Evolutionary conservation across 2,888 invertebrate species (phyloP).

Genomic region (Parthenolecanium corni): DNA sequence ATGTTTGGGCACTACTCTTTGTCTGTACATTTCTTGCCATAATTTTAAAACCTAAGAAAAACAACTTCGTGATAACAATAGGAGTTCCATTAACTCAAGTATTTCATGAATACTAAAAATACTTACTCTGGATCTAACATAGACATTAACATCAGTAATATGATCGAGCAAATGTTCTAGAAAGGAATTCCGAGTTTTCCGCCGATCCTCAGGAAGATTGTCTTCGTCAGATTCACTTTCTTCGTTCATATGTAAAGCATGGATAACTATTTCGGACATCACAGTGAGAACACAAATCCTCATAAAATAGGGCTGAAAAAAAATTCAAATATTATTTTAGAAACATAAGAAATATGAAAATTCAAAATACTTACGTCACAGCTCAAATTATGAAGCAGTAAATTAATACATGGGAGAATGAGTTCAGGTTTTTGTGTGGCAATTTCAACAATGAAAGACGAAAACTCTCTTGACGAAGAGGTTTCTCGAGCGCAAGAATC

Average conservation of each 20-base stretch:
- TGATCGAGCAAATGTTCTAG: conserved; percentile 69
- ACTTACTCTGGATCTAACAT: conserved; percentile 66
- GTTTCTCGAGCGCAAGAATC: conserved; percentile 41
- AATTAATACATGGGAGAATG: conserved; percentile 49
- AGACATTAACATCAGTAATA: conserved; percentile 69
- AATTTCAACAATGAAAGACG: conserved; percentile 53
- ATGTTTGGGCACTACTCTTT: conserved; percentile 63
- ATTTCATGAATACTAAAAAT: neutral
- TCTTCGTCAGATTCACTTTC: conserved; percentile 51
- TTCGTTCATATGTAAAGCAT: conserved; percentile 44
- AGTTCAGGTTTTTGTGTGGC: conserved; percentile 50
- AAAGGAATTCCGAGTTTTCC: conserved; percentile 62
- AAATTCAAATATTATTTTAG: neutral
- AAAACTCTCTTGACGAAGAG: conserved; percentile 41
- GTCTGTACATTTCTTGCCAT: conserved; percentile 66
- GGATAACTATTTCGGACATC: conserved; percentile 61
- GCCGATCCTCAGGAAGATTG: conserved; percentile 54
- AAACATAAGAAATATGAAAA: conserved; percentile 9
- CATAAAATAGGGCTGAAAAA: conserved; percentile 45
- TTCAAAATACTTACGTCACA: conserved; percentile 41
- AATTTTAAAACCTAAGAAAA: conserved; percentile 56
- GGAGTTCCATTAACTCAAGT: neutral
- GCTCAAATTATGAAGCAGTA: conserved; percentile 51
- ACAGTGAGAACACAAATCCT: conserved; percentile 74
- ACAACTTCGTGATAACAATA: neutral